Evolutionary conservation across 2,797 vertebrate genomes (phyloP).

Genomic region (Phaenicophaeus curvirostris): DNA sequence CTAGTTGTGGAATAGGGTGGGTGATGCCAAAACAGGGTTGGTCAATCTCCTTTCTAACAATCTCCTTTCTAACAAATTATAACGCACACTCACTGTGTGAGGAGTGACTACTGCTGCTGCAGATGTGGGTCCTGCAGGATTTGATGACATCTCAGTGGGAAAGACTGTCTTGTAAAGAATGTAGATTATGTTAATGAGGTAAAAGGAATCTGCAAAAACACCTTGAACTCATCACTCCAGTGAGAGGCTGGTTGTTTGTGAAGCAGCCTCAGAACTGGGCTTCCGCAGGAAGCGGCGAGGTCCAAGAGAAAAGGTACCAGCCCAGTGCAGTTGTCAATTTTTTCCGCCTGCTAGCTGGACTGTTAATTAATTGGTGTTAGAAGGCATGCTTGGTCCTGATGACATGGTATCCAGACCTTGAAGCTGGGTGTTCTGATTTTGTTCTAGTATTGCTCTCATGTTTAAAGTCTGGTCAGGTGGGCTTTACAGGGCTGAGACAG

Average conservation of each 20-base stretch:
- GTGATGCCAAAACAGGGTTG: neutral
- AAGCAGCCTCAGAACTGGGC: neutral
- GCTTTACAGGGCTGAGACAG: neutral
- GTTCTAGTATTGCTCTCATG: accelerated
- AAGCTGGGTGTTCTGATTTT: neutral
- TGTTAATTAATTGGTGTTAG: accelerated
- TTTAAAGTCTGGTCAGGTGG: neutral
- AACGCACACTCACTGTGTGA: accelerated
- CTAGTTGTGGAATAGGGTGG: accelerated
- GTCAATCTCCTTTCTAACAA: neutral
- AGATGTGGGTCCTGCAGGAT: accelerated
- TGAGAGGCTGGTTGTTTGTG: neutral
- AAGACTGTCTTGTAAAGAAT: neutral
- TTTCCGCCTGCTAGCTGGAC: neutral
- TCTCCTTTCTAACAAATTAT: accelerated
- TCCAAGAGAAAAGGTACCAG: neutral
- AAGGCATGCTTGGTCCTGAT: accelerated
- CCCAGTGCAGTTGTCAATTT: accelerated
- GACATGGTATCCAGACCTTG: neutral
- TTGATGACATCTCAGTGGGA: too few relatives aligned
- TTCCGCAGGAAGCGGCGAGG: neutral
- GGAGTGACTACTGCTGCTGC: neutral
- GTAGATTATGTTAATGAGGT: neutral
- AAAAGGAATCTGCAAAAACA: neutral
- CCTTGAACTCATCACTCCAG: accelerated